phyloP scores from a whole-genome alignment of 2,888 invertebrate species.

The Drosophila helvetica region DNA sequence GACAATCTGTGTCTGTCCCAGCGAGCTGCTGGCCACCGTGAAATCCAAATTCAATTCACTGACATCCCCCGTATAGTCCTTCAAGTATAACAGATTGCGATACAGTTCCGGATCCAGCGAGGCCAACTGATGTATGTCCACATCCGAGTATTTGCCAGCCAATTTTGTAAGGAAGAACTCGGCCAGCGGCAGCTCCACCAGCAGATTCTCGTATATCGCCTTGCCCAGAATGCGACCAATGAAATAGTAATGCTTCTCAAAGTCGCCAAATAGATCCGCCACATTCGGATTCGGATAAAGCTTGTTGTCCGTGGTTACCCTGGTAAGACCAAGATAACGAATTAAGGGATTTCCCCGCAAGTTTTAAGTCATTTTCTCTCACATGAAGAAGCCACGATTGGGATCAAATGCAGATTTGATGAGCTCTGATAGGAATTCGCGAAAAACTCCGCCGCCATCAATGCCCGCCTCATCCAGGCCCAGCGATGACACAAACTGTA shows the following conservation, averaged over 20 bases:
- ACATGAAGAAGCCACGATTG: slow-evolving; percentile 94
- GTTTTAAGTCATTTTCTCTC: slow-evolving; percentile 65
- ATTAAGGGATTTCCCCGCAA: not conserved
- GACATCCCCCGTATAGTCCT: slow-evolving; percentile 93
- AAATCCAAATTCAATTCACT: slow-evolving; percentile 96
- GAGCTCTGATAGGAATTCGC: slow-evolving; percentile 97
- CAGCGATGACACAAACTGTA: slow-evolving; percentile 94
- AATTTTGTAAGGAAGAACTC: slow-evolving; percentile 97
- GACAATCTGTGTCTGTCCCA: slow-evolving; percentile 94
- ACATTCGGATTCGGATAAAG: slow-evolving; percentile 98
- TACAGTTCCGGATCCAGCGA: slow-evolving; percentile 95
- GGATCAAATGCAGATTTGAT: slow-evolving; percentile 98
- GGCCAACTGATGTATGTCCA: slow-evolving; percentile 95
- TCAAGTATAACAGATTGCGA: slow-evolving; percentile 93
- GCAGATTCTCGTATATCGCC: slow-evolving; percentile 96
- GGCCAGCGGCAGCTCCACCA: slow-evolving; percentile 97
- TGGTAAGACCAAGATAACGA: slow-evolving; percentile 31
- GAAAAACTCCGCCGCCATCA: slow-evolving; percentile 98
- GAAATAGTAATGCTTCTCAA: slow-evolving; percentile 95
- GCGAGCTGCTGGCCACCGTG: slow-evolving; percentile 94
- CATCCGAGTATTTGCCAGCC: slow-evolving; percentile 89
- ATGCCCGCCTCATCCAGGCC: slow-evolving; percentile 98
- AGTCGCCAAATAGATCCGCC: slow-evolving; percentile 92
- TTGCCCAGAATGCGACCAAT: slow-evolving; percentile 97
- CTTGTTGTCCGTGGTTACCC: slow-evolving; percentile 94